Conservation (phyloP, 1,140 invertebrate species). For the Maniola jurtina region DNA sequence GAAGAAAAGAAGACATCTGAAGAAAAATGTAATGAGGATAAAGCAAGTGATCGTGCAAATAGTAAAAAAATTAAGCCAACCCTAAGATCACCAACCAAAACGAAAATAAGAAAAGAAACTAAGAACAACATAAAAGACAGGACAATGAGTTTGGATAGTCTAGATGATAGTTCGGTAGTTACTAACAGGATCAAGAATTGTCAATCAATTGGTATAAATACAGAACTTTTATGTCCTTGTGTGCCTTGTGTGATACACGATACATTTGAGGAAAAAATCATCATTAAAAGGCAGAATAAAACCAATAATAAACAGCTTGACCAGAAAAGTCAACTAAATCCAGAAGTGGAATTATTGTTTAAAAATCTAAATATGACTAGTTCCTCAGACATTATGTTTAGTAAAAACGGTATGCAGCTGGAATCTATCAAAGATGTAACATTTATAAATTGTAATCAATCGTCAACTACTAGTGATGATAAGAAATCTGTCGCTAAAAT, state of each 20-base stretch:
- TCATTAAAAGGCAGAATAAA: slow-evolving; percentile 37
- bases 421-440: slow-evolving; percentile 16
- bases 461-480: not conserved
- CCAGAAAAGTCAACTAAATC: slow-evolving; percentile 26
- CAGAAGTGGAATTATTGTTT: slow-evolving; percentile 56
- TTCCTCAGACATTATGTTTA: slow-evolving; percentile 43
- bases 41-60: slow-evolving; percentile 12
- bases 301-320: slow-evolving; percentile 24
- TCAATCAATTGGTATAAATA: slow-evolving; percentile 62
- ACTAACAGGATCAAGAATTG: slow-evolving; percentile 38
- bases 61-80: slow-evolving; percentile 8
- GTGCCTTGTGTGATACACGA: slow-evolving; percentile 66
- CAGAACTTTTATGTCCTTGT: slow-evolving; percentile 59
- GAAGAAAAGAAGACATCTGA: slow-evolving; percentile 28
- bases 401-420: slow-evolving; percentile 29
- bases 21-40: slow-evolving; percentile 15
- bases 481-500: not conserved
- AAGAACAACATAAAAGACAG: slow-evolving; percentile 51
- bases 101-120: slow-evolving; percentile 25
- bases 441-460: slow-evolving; percentile 11
- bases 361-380: slow-evolving; percentile 56
- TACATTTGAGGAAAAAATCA: slow-evolving; percentile 39
- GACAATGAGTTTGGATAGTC: slow-evolving; percentile 66
- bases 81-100: slow-evolving; percentile 9
- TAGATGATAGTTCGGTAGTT: slow-evolving; percentile 45